These are phyloP conservation scores for Heterotilapia buettikoferi DNA, from an alignment of 2,113 vertebrate species.

Conservation along the genomic window DNA sequence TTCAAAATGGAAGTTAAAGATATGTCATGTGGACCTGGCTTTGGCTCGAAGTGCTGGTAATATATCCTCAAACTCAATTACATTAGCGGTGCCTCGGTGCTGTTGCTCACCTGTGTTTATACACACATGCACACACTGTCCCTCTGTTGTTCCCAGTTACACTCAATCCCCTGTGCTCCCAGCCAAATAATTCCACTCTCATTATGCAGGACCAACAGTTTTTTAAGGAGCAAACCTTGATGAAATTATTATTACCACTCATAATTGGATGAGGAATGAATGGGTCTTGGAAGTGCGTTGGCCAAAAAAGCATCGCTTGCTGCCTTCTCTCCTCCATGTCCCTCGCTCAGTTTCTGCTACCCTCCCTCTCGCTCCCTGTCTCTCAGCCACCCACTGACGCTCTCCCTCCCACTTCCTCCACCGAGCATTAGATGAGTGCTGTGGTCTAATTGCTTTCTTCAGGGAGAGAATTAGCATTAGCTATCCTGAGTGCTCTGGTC, in stretches of 20 bases:
- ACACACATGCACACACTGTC: neutral
- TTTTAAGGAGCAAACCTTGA: slow-evolving; percentile 51
- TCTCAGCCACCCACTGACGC: slow-evolving; percentile 4
- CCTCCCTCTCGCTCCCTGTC: neutral
- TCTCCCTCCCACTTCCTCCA: slow-evolving; percentile 22
- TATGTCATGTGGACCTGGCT: neutral
- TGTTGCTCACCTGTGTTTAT: neutral
- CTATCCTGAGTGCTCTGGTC: slow-evolving; percentile 59
- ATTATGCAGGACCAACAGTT: slow-evolving; percentile 54
- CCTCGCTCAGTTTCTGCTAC: neutral
- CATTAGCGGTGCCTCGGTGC: neutral
- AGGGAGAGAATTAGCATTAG: slow-evolving; percentile 70
- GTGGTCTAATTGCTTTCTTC: slow-evolving; percentile 73
- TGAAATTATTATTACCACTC: slow-evolving; percentile 55
- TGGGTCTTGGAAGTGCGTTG: slow-evolving; percentile 15
- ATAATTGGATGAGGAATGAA: slow-evolving; percentile 56
- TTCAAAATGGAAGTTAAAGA: neutral
- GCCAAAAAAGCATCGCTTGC: slow-evolving; percentile 9
- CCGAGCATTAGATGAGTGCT: slow-evolving; percentile 53
- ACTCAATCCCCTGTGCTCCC: neutral
- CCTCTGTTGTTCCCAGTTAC: neutral
- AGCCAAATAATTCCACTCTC: slow-evolving; percentile 42
- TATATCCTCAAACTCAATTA: neutral
- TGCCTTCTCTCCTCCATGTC: neutral
- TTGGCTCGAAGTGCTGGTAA: neutral